Conservation (phyloP, 2,113 vertebrate genomes). For the Plecturocebus donacophilus region DNA sequence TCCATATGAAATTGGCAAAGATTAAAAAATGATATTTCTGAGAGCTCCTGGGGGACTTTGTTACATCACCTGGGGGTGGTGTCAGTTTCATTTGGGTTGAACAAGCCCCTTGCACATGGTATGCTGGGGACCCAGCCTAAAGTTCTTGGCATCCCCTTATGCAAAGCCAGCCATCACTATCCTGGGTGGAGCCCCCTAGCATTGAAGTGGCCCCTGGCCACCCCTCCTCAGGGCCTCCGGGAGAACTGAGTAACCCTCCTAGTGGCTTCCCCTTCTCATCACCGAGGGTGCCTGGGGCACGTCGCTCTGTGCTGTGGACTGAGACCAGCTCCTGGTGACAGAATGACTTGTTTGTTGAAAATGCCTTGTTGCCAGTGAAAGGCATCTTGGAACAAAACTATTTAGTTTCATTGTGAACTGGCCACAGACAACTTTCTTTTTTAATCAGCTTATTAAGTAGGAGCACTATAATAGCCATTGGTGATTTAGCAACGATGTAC, state of each 20-base stretch:
- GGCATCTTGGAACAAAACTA: constrained; percentile 81
- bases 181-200: not conserved
- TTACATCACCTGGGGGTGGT: accelerated
- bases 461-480: constrained; percentile 86
- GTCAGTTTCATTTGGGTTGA: accelerated
- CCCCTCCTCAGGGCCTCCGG: not conserved
- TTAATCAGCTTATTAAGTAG: constrained; percentile 89
- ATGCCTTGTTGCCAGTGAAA: constrained; percentile 68
- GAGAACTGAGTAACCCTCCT: not conserved
- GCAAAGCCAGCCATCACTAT: not conserved
- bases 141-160: not conserved
- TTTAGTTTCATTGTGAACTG: constrained; percentile 89
- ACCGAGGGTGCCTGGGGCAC: not conserved
- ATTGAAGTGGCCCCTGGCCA: not conserved
- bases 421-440: constrained; percentile 83
- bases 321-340: constrained; percentile 61
- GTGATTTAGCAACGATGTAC: constrained; percentile 87
- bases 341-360: constrained; percentile 70
- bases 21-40: not conserved
- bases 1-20: not conserved
- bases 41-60: not conserved
- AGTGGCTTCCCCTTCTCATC: not conserved
- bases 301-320: constrained; percentile 63
- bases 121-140: not conserved
- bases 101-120: accelerated